These are phyloP conservation scores for Megamerina dolium DNA, from an alignment of 2,888 invertebrate species.

Conservation along the genomic window DNA sequence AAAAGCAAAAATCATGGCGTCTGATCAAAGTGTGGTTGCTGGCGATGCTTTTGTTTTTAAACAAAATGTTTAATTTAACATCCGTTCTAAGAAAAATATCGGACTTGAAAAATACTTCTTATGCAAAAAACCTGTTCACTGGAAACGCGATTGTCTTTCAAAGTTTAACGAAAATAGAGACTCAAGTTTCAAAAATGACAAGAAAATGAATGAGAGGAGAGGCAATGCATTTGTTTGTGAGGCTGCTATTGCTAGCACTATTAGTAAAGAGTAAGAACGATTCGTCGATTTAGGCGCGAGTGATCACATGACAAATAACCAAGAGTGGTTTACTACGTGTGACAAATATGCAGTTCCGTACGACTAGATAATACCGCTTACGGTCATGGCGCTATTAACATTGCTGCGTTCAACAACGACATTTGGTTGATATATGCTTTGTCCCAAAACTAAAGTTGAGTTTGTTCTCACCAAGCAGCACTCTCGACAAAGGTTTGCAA, in stretches of 20 bases:
- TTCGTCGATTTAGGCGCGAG: too few relatives aligned
- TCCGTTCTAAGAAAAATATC: neutral
- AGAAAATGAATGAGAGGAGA: too few relatives aligned
- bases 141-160: conserved; percentile 3
- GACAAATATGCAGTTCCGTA: conserved; percentile 3
- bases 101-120: conserved; percentile 2
- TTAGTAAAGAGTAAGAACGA: too few relatives aligned
- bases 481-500: too few relatives aligned
- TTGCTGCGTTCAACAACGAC: too few relatives aligned
- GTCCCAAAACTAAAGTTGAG: too few relatives aligned
- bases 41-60: neutral
- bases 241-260: too few relatives aligned
- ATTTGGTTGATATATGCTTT: conserved; percentile 1
- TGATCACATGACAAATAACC: conserved; percentile 1
- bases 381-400: conserved; percentile 1
- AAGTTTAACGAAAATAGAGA: too few relatives aligned
- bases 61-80: too few relatives aligned
- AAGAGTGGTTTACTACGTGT: conserved; percentile 1
- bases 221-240: conserved; percentile 1
- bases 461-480: too few relatives aligned
- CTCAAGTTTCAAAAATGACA: too few relatives aligned
- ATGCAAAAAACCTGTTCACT: conserved; percentile 5
- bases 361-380: neutral
- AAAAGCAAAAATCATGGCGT: too few relatives aligned
- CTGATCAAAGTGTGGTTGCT: neutral